phyloP scores from a whole-genome alignment of 2,888 invertebrate genomes.

The Nymphalis polychloros region DNA sequence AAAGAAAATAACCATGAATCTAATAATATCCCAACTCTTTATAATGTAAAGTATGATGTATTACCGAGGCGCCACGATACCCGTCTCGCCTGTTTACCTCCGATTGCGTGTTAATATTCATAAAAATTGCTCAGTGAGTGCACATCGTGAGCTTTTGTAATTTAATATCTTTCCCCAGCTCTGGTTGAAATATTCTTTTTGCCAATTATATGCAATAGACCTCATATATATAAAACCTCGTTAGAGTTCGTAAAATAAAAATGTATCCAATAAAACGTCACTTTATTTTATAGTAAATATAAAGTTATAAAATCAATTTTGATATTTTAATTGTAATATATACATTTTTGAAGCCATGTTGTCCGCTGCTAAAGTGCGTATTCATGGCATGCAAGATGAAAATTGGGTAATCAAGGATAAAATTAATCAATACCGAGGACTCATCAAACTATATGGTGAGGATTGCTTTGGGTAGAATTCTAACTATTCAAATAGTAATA shows the following conservation, averaged over 20 bases:
- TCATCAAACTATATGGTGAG: slow-evolving; percentile 84
- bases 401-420: slow-evolving; percentile 86
- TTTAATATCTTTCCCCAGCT: not conserved
- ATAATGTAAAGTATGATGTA: no score
- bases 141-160: not conserved
- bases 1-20: no score
- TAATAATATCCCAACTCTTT: no score
- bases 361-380: slow-evolving; percentile 80
- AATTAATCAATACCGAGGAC: slow-evolving; percentile 84
- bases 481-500: not conserved
- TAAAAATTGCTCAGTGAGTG: no score
- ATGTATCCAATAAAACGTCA: not conserved
- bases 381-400: slow-evolving; percentile 84
- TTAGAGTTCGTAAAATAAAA: not conserved
- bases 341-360: slow-evolving; percentile 55
- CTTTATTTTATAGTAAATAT: not conserved
- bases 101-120: no score
- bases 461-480: not conserved
- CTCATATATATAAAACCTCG: not conserved
- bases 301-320: not conserved
- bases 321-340: not conserved
- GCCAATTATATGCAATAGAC: not conserved
- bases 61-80: no score
- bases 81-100: no score
- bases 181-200: no score